Percentiles rank a stretch among this genome's conserved stretches.
Evolutionary conservation across 1,140 invertebrate genomes (phyloP).

Genomic region (Solenopsis invicta): DNA sequence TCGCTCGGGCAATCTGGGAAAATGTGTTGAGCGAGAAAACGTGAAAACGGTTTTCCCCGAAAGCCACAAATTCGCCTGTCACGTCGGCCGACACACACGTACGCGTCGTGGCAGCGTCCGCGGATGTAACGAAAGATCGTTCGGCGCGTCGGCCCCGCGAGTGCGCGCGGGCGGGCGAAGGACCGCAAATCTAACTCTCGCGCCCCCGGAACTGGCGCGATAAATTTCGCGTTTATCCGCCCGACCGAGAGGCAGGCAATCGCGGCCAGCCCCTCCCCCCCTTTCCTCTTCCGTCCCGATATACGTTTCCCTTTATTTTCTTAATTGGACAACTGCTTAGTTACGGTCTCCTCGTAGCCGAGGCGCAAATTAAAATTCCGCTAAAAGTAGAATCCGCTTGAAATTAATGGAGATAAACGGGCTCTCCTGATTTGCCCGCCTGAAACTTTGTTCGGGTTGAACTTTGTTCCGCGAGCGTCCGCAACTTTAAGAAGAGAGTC

Average conservation of each 20-base stretch:
- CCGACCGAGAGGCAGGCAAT: constrained; percentile 11
- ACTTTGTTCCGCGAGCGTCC: not conserved
- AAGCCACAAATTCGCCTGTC: constrained; percentile 73
- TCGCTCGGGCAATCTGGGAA: not conserved
- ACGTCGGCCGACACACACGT: not conserved
- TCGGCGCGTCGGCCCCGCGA: constrained; percentile 40
- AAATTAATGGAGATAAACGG: constrained; percentile 20
- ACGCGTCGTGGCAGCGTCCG: not conserved
- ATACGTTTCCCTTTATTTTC: constrained; percentile 2
- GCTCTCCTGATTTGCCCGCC: not conserved
- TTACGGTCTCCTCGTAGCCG: constrained; percentile 9
- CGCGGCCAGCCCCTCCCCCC: too few relatives aligned
- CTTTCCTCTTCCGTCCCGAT: not conserved
- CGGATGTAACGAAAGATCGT: constrained; percentile 40
- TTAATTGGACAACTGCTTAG: constrained; percentile 46
- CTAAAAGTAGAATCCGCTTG: not conserved
- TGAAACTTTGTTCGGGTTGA: constrained; percentile 2
- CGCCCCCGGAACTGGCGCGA: constrained; percentile 17
- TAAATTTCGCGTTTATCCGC: constrained; percentile 48
- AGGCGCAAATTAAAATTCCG: constrained; percentile 19
- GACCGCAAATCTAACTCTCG: constrained; percentile 51
- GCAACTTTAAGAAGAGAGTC: not conserved
- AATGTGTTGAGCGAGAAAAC: constrained; percentile 46
- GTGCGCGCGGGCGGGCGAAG: constrained; percentile 26
- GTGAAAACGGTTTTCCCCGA: constrained; percentile 56